phyloP scores from a whole-genome alignment of 2,797 vertebrate genomes.

The Hemitrygon akajei region DNA sequence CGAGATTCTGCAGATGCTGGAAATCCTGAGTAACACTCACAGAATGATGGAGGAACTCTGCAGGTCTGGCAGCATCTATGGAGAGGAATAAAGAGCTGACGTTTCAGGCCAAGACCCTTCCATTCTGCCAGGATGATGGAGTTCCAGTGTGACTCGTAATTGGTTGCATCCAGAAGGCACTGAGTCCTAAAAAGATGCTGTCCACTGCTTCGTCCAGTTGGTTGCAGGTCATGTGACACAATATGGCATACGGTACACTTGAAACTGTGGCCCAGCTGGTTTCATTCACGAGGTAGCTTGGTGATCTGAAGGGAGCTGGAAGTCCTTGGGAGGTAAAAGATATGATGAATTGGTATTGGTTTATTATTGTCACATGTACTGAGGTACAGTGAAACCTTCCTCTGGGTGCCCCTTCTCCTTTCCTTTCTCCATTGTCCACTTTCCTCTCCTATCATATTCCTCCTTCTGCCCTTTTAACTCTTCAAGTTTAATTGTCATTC shows the following conservation, averaged over 20 bases:
- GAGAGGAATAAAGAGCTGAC: too few relatives aligned
- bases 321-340: not conserved
- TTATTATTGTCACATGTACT: too few relatives aligned
- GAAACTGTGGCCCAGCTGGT: not conserved
- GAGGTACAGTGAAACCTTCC: too few relatives aligned
- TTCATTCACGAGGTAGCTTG: not conserved
- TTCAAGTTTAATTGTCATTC: too few relatives aligned
- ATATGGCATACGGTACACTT: not conserved
- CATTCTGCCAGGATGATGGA: not conserved
- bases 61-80: too few relatives aligned
- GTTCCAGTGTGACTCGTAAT: not conserved
- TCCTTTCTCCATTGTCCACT: too few relatives aligned
- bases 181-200: not conserved
- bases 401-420: too few relatives aligned
- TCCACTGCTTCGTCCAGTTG: not conserved
- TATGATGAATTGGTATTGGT: not conserved
- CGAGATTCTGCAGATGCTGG: too few relatives aligned
- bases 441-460: too few relatives aligned
- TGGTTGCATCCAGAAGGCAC: not conserved
- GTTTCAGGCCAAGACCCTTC: not conserved
- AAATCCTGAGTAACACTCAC: too few relatives aligned
- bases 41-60: too few relatives aligned
- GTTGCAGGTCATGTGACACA: not conserved
- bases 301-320: not conserved
- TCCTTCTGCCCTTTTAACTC: too few relatives aligned